Evolutionary conservation across 2,888 invertebrate species (phyloP), one percentile per base, ranked within the genome.

Genomic region (Saturnia pavonia): DNA sequence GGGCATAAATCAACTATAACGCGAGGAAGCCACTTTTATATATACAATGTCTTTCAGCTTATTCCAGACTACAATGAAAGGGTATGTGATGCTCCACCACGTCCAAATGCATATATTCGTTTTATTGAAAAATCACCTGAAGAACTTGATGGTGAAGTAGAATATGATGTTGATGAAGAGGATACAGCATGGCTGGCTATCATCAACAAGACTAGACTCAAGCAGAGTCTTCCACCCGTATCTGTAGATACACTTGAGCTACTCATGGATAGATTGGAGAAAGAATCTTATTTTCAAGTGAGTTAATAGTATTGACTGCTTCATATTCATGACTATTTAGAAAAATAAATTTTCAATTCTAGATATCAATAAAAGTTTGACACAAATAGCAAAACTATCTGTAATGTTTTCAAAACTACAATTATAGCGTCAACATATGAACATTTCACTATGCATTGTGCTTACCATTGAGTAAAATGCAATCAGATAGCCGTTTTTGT

Each of bases 131-230:
- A 98, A 83, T 97, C 98, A 12, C 96, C 97, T 0, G 99, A 99
- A 87, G 99, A 99, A 86, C 91, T 99, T 42, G 99, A 99, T 85
- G 98, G 98, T 72, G 98, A 96, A 82, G 96, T 96, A 11, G 99
- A 99, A 88, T 99, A 99, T 94, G 99, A 99, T 92, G 97, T 99
- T 78, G 99, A 99, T 88, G 99, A 99, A 87, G 99, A 99, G 92
- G 99, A 99, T 84, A 97, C 97, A 19, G 97, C 98, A 0, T 99
- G 99, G 99, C 91, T 99, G 73, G 95, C 96, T 51, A 95, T 98
- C 70, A 96, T 99, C 77, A 99, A 99, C 88, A 97, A 97, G 79
- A 95, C 96, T 77, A 95, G 99, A 68, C 94, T 95, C 70, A 95
- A 96, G 63, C 95, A 96, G 70, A 96, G 96, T 1, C 86, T 98